phyloP scores from a whole-genome alignment of 2,797 vertebrate species.

The Melanotaenia boesemani region DNA sequence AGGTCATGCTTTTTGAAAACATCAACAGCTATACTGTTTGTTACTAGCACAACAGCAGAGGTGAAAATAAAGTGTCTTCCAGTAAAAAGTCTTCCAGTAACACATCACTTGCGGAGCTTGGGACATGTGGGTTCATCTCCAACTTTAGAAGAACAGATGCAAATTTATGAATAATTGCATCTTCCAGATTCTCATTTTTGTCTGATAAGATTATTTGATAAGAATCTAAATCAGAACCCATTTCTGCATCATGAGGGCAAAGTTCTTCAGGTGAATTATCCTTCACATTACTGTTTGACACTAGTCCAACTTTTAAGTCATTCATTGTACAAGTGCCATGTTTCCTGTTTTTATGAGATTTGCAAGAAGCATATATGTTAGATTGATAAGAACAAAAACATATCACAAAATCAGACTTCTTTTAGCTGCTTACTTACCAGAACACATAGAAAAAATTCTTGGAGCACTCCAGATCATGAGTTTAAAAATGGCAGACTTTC shows the following conservation, averaged over 20 bases:
- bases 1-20: constrained; percentile 2
- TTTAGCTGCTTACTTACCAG: not conserved
- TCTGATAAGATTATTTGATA: not conserved
- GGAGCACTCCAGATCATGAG: no score
- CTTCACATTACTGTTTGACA: not conserved
- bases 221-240: not conserved
- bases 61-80: not conserved
- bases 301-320: not conserved
- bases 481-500: no score
- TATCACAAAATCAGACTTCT: not conserved
- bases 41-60: constrained; percentile 2
- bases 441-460: no score
- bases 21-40: not conserved
- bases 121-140: not conserved
- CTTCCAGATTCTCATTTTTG: not conserved
- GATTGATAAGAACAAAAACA: not conserved
- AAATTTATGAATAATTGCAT: constrained; percentile 6
- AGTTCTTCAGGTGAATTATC: not conserved
- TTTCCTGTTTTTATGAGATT: not conserved
- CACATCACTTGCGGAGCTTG: constrained; percentile 6
- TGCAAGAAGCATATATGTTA: no score
- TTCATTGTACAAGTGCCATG: not conserved
- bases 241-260: not conserved
- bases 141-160: no score
- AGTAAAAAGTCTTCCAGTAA: constrained; percentile 14